A percentile compares a stretch with the other conserved stretches of the same genome.
Evolutionary conservation across 2,113 vertebrate species (phyloP).

Genomic region (Istiophorus platypterus): DNA sequence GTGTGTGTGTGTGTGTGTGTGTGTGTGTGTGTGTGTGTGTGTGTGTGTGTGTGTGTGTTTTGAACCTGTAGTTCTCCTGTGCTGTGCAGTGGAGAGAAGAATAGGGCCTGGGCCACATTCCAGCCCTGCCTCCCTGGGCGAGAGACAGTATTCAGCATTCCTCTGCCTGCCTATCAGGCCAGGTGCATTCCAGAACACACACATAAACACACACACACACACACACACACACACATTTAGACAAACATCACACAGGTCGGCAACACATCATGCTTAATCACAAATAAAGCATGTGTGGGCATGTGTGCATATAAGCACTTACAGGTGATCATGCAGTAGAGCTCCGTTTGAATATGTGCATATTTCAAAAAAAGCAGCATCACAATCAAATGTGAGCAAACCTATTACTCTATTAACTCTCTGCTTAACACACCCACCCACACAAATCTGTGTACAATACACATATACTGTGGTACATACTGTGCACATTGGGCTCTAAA

Average conservation of each 20-base stretch:
- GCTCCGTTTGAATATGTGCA: too few species aligned
- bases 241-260: slow-evolving; percentile 23
- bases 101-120: slow-evolving; percentile 84
- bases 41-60: slow-evolving; percentile 43
- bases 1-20: slow-evolving; percentile 19
- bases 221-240: slow-evolving; percentile 14
- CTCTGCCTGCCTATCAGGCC: slow-evolving; percentile 80
- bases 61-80: slow-evolving; percentile 71
- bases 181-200: slow-evolving; percentile 82
- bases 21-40: too few species aligned
- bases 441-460: not conserved
- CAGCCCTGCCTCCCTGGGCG: slow-evolving; percentile 81
- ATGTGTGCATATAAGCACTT: slow-evolving; percentile 13
- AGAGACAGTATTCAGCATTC: slow-evolving; percentile 83
- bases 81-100: slow-evolving; percentile 76
- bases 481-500: not conserved
- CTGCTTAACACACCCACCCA: not conserved
- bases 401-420: slow-evolving; percentile 1
- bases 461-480: slow-evolving; percentile 4
- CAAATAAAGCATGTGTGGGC: slow-evolving; percentile 20
- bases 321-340: slow-evolving; percentile 12
- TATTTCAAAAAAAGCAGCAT: slow-evolving; percentile 5
- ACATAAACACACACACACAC: slow-evolving; percentile 47
- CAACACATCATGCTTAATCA: slow-evolving; percentile 31
- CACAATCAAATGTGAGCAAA: not conserved